Evolutionary conservation across 1,140 invertebrate species (phyloP).

Genomic region (Brachionus manjavacas): DNA sequence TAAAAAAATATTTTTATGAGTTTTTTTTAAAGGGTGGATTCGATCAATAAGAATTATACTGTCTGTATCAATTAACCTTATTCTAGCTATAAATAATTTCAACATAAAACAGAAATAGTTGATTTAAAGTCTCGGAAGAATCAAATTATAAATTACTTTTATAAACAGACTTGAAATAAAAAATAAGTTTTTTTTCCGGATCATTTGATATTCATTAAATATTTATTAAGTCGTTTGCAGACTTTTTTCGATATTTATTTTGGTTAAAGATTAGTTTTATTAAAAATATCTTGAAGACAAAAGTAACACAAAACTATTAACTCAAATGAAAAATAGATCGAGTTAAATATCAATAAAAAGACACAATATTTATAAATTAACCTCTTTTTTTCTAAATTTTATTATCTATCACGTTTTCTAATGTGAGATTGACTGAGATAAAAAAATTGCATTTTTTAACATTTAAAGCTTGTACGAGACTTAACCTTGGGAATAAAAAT

Average conservation of each 20-base stretch:
- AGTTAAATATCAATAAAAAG: background rate
- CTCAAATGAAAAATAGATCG: background rate
- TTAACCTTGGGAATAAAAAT: background rate
- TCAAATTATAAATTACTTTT: background rate
- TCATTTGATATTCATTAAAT: conserved; percentile 34
- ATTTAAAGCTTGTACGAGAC: background rate
- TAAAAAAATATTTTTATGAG: conserved; percentile 7
- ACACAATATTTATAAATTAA: background rate
- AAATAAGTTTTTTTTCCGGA: conserved; percentile 4
- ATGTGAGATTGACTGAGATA: background rate
- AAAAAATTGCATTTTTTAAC: background rate
- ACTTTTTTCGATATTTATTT: background rate
- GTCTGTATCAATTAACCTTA: conserved; percentile 34
- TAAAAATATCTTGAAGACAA: background rate
- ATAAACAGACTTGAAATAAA: background rate
- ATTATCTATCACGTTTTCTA: background rate
- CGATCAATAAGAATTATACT: background rate
- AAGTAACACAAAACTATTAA: background rate
- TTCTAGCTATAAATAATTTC: background rate
- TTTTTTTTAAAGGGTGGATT: background rate
- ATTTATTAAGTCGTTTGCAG: background rate
- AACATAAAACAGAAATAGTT: background rate
- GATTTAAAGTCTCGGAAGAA: background rate
- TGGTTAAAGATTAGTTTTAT: background rate
- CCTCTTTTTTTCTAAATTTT: background rate